Conservation (phyloP, 1,140 invertebrate species). For the Camponotus vicinus region DNA sequence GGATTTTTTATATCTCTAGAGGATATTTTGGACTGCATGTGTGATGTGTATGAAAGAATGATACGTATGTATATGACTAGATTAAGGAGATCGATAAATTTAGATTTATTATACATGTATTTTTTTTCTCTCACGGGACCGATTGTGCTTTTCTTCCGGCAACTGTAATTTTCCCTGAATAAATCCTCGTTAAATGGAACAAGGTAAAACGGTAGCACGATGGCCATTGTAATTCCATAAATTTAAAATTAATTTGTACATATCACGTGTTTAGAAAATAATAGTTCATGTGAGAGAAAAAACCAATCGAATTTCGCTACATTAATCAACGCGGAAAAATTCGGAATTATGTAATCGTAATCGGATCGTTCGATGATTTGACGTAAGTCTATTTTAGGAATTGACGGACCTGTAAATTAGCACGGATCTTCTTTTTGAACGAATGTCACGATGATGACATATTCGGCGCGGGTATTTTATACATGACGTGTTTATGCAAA, state of each 20-base stretch:
- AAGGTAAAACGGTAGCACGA: not conserved
- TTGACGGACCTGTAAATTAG: conserved; percentile 7
- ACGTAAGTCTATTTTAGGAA: conserved; percentile 27
- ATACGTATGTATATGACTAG: conserved; percentile 22
- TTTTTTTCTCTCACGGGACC: not conserved
- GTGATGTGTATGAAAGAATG: not conserved
- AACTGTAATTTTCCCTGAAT: not conserved
- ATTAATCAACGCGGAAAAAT: not conserved
- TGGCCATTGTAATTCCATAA: conserved; percentile 15
- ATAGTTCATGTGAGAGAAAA: conserved; percentile 5
- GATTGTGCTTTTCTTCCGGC: not conserved
- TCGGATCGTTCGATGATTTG: not conserved
- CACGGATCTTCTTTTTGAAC: not conserved
- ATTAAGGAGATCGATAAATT: not conserved
- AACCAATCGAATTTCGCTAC: not conserved
- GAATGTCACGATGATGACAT: not conserved
- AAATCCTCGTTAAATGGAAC: conserved; percentile 3
- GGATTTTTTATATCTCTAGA: conserved; percentile 26
- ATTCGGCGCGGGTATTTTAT: conserved; percentile 58
- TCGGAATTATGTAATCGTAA: not conserved
- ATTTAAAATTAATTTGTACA: not conserved
- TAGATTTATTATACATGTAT: conserved; percentile 7
- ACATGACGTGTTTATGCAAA: conserved; percentile 50
- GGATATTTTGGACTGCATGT: conserved; percentile 30
- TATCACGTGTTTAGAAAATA: conserved; percentile 47